phyloP scores from a whole-genome alignment of 2,797 vertebrate species.

The Tragelaphus eurycerus region DNA sequence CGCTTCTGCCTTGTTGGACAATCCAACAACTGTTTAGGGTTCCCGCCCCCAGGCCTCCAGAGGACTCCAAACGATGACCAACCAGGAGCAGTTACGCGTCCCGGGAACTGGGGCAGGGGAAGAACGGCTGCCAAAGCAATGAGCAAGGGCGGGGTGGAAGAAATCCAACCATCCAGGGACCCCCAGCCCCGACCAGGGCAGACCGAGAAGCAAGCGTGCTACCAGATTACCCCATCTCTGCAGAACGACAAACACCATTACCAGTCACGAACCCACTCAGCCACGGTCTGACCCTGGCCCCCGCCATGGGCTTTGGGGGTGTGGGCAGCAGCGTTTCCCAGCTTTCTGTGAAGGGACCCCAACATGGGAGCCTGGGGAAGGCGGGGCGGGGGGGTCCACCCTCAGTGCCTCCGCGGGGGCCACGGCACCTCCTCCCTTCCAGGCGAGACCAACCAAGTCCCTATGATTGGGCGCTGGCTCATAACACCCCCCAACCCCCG shows the following conservation, averaged over 20 bases:
- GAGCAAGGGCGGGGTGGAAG: not conserved
- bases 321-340: not conserved
- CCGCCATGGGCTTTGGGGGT: not conserved
- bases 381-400: accelerated
- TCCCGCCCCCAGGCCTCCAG: not conserved
- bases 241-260: not conserved
- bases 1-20: not conserved
- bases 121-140: too few relatives aligned
- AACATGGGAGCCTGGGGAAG: not conserved
- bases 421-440: not conserved
- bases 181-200: too few relatives aligned
- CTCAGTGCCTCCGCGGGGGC: not conserved
- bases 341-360: not conserved
- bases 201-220: not conserved
- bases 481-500: not conserved
- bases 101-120: not conserved
- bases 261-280: not conserved
- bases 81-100: not conserved
- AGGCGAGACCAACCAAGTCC: not conserved
- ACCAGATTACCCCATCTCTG: not conserved
- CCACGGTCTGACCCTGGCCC: not conserved
- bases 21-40: too few relatives aligned
- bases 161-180: not conserved
- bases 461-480: not conserved
- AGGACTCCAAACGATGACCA: not conserved